Conservation (phyloP, 37 sponge, comb jelly and placozoan genomes). For the Trichoplax adhaerens region DNA sequence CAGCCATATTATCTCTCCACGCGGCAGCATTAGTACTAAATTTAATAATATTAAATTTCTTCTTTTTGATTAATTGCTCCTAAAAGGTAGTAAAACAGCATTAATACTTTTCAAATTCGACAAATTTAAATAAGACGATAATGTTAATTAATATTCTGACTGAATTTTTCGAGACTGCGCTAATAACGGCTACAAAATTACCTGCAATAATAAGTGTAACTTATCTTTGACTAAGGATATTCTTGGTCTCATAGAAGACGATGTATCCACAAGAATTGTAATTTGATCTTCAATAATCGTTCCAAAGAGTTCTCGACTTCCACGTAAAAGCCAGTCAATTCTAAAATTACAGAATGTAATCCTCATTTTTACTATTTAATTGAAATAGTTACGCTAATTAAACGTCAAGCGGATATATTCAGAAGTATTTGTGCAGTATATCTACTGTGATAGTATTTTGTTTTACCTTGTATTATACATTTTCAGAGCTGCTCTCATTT, state of each 20-base stretch:
- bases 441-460: background rate
- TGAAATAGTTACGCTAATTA: too few species aligned
- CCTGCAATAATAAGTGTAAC: slow-evolving; percentile 35
- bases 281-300: slow-evolving; percentile 53
- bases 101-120: background rate
- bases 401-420: background rate
- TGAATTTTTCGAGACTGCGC: background rate
- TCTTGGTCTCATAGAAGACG: slow-evolving; percentile 46
- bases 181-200: background rate
- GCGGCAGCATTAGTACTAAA: slow-evolving; percentile 23
- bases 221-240: slow-evolving; percentile 55
- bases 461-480: slow-evolving; percentile 15
- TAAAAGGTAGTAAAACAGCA: background rate
- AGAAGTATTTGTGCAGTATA: background rate
- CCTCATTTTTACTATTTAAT: background rate
- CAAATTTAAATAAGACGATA: background rate
- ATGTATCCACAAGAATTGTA: slow-evolving; percentile 52
- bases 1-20: slow-evolving; percentile 44
- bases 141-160: background rate
- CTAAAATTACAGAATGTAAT: slow-evolving; percentile 9
- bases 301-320: slow-evolving; percentile 81
- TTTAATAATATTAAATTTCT: slow-evolving; percentile 30
- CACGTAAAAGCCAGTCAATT: slow-evolving; percentile 49
- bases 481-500: slow-evolving; percentile 15
- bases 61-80: slow-evolving; percentile 13